These are phyloP conservation scores for Zoanthus solanderi DNA, from an alignment of 92 coral and sea anemone species.

Conservation along the genomic window DNA sequence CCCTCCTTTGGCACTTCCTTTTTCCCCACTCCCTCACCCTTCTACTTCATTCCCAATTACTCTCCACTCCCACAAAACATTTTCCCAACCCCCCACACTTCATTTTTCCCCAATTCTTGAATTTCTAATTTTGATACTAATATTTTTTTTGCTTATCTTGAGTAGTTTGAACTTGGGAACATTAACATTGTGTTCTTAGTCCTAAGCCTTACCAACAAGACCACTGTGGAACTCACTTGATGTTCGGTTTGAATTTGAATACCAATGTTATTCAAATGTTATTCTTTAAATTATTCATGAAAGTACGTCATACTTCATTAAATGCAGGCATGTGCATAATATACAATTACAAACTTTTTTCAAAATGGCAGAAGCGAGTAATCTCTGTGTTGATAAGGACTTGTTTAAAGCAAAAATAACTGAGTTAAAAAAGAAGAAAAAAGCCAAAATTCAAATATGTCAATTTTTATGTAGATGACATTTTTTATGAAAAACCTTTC, in stretches of 20 bases:
- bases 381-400: conserved; percentile 4
- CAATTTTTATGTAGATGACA: conserved; percentile 4
- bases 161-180: background rate
- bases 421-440: background rate
- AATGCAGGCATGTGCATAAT: conserved; percentile 1
- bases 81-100: no score
- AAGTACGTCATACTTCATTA: background rate
- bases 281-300: background rate
- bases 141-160: conserved; percentile 8
- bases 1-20: background rate
- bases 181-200: background rate
- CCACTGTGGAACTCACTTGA: background rate
- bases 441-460: conserved; percentile 20
- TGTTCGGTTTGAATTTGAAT: conserved; percentile 11
- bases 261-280: background rate
- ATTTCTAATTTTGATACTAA: background rate
- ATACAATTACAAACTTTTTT: background rate
- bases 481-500: background rate
- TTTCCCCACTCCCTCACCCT: background rate
- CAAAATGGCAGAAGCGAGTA: conserved; percentile 2
- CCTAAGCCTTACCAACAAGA: conserved; percentile 1
- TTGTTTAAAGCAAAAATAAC: conserved; percentile 7
- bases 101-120: background rate
- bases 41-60: background rate
- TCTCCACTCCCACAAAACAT: no score